A percentile compares a stretch with the other conserved stretches of the same genome.
These are phyloP conservation scores for Aphis gossypii DNA, from an alignment of 1,140 invertebrate genomes.

Conservation along the genomic window DNA sequence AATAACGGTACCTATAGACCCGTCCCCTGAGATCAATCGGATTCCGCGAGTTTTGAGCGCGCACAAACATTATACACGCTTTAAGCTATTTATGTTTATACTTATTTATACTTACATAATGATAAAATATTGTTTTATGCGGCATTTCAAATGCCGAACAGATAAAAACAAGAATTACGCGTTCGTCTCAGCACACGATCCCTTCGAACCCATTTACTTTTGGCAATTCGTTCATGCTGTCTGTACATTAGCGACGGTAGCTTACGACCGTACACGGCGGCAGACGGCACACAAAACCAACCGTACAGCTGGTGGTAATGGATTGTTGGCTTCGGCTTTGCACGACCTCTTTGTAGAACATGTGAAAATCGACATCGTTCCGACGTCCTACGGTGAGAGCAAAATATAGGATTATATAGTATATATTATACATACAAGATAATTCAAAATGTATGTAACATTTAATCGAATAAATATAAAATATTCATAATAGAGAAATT, in stretches of 20 bases:
- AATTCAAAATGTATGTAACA: too few species aligned
- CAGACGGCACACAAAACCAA: background rate
- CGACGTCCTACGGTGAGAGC: background rate
- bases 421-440: background rate
- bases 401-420: background rate
- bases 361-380: background rate
- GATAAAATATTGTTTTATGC: background rate
- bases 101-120: background rate
- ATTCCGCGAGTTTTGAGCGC: background rate
- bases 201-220: constrained; percentile 25
- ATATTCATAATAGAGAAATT: too few species aligned
- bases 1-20: background rate
- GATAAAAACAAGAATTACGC: background rate
- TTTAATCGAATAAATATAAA: too few species aligned
- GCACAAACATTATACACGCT: background rate
- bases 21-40: background rate
- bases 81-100: background rate
- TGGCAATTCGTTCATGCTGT: constrained; percentile 35
- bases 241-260: background rate
- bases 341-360: background rate
- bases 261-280: background rate
- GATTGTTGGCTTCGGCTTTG: constrained; percentile 23
- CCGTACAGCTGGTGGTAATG: background rate
- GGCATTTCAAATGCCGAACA: background rate
- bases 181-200: constrained; percentile 34